A percentile compares a stretch with the other conserved stretches of the same genome.
These are phyloP conservation scores for Pelecanus crispus DNA, from an alignment of 2,113 vertebrate genomes.

Conservation along the genomic window DNA sequence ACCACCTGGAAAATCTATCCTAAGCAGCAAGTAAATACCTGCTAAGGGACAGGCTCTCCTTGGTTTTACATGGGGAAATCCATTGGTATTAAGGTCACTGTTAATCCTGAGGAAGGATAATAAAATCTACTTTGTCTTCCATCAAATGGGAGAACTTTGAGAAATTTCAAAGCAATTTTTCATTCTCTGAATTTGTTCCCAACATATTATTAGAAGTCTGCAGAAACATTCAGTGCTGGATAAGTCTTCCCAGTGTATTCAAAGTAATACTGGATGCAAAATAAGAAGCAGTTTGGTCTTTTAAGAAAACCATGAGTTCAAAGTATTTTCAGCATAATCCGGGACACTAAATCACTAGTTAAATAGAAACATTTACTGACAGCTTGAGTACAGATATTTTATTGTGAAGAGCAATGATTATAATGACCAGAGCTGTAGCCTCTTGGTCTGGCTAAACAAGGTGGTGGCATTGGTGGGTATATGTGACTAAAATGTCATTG, in stretches of 20 bases:
- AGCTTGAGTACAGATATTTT: constrained; percentile 40
- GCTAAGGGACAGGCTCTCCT: background rate
- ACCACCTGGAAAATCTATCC: constrained; percentile 1
- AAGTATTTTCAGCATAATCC: constrained; percentile 62
- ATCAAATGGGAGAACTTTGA: background rate
- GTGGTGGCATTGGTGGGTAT: background rate
- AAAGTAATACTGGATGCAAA: background rate
- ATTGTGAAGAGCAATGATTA: constrained; percentile 16
- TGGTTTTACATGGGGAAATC: background rate
- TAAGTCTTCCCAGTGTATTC: background rate
- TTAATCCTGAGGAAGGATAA: background rate
- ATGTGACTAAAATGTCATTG: constrained; percentile 40
- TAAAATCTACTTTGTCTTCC: background rate
- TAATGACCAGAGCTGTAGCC: constrained; percentile 16
- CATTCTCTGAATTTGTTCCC: background rate
- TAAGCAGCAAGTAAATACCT: background rate
- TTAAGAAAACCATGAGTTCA: constrained; percentile 49
- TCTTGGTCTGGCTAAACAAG: constrained; percentile 36
- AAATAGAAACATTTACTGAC: constrained; percentile 48
- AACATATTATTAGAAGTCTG: background rate
- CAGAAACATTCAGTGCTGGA: background rate
- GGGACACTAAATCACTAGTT: constrained; percentile 48
- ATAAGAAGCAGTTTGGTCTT: constrained; percentile 17
- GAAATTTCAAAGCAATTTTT: constrained; percentile 30
- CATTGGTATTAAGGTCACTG: background rate